Evolutionary conservation across 1,140 invertebrate genomes (phyloP), one percentile per base, ranked within the genome.

Genomic region (Rhyzopertha dominica): DNA sequence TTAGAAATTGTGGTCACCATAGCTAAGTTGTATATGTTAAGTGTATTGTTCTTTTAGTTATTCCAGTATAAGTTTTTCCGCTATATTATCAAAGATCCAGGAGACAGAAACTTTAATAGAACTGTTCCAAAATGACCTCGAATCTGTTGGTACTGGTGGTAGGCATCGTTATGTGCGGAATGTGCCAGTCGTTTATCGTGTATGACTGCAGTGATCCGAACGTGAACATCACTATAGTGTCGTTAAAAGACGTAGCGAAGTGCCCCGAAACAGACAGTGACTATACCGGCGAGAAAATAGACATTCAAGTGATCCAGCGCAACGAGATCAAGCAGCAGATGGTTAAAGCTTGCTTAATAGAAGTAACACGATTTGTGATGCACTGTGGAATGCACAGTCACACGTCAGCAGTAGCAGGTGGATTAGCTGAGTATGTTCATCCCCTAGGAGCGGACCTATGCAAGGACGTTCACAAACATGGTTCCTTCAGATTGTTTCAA

Each of bases 361-460:
- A 49, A 44, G 41, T 49, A n/a, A 37, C 25, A 5, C 30, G 47
- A 4, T 13, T 49, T 7, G 44, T 49, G 7, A 43, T 16, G 14
- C 24, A 44, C 17, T 49, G 47, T 30, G 47, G 47, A 7, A 43
- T 47, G 45, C 39, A 39, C 17, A 46, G 43, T 28, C 45, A 47
- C n/a, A n/a, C n/a, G n/a, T n/a, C n/a, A n/a, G n/a, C 14, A 29
- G 32, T 28, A 40, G 29, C 20, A 5, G 13, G 16, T 12, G 24
- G 43, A 28, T 16, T 39, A 29, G 37, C 14, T 3, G 30, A 18
- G 10, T 46, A 28, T 13, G 19, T 39, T 8, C 25, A 46, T 9
- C 22, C n/a, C 5, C 9, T 26, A 9, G 43, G 43, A 4, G n/a
- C 14, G 12, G 16, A 38, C n/a, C 34, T 28, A 8, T 46, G 43